Evolutionary conservation across 1,140 invertebrate species (phyloP), one percentile per base, ranked within the genome.

Genomic region (Leucophenga varia): DNA sequence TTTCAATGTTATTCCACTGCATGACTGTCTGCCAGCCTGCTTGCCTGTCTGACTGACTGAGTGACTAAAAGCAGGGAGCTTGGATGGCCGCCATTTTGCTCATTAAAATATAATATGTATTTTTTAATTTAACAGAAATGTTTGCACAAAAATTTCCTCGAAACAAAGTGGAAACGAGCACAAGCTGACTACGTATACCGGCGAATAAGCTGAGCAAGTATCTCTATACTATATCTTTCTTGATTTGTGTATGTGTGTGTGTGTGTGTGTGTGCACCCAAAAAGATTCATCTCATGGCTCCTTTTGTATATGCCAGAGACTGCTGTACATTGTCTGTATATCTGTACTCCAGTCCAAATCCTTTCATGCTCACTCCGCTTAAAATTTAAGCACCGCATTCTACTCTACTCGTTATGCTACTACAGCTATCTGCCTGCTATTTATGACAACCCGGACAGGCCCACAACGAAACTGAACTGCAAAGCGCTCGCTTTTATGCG

Each of bases 61-160:
- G 22, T 25, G 5, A 5, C 22, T 25, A 5, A 25, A 25, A 6
- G 22, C 10, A 10, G 22, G 5, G 10, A 25, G 22, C 22, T 10
- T 25, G 42, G 32, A 25, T 16, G 59, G 51, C 59, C 53, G 59
- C 64, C 64, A 67, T 72, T 72, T 72, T 72, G 64, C 69, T 72
- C 69, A 72, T 72, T 72, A 72, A 72, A 72, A 72, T 72, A 72
- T 72, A 72, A 72, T 72, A 72, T 72, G 61, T 69, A 72, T 70
- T 72, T 72, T 67, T 72, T 72, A 72, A 72, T 72, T 72, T 72
- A 64, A 61, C 55, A 64, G 69, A 72, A 72, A 72, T 72, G 69
- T 72, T 72, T 72, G 63, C 69, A 64, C 69, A 69, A 72, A 72
- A 72, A 68, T 64, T 68, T 64, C 46, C 64, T 61, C 61, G 64